Conservation (phyloP, 2,888 invertebrate species). For the Aproaerema taeniolella region DNA sequence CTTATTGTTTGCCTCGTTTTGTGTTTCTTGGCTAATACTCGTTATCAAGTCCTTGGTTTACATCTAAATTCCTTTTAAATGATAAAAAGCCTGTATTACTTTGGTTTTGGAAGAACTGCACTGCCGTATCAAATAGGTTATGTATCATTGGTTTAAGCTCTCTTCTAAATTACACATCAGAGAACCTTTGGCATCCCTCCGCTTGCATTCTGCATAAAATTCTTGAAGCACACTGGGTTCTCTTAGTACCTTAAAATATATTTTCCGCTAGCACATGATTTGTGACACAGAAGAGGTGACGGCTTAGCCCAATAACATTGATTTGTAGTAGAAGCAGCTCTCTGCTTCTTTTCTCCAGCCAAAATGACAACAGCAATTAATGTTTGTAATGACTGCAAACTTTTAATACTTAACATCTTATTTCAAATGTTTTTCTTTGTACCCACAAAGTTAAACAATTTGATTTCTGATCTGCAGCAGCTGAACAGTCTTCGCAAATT, state of each 20-base stretch:
- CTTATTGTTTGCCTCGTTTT: not conserved
- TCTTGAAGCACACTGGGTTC: not conserved
- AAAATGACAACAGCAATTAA: not conserved
- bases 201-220: not conserved
- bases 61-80: no score
- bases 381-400: not conserved
- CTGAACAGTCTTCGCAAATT: not conserved
- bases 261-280: no score
- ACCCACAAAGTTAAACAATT: no score
- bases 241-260: no score
- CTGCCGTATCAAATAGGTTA: constrained; percentile 1
- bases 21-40: not conserved
- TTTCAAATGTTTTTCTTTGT: no score
- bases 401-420: no score
- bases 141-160: not conserved
- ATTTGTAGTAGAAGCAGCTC: not conserved
- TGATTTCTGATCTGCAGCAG: not conserved
- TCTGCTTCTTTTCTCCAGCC: not conserved
- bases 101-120: not conserved
- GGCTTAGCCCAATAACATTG: not conserved
- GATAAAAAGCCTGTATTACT: not conserved
- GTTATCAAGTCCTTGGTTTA: not conserved
- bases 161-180: not conserved
- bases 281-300: no score
- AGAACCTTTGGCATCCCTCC: not conserved